Base-by-base conservation (phyloP, 2,888 invertebrate genomes). In the Timandra comae region DNA sequence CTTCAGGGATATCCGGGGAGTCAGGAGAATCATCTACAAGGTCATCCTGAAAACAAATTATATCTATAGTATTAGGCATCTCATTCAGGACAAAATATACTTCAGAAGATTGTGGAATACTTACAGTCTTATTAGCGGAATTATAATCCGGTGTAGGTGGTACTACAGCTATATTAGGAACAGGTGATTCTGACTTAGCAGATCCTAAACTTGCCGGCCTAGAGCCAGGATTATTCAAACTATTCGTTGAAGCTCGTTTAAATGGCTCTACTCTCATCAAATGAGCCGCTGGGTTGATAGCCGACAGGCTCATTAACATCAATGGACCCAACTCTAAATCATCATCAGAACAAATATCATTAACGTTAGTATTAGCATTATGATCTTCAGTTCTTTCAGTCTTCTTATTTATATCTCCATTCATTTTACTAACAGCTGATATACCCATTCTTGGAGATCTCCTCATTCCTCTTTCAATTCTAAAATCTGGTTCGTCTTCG, bases 131-230 rank as follows among this genome's bases (percentile, higher is more conserved):
- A 71, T 76, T 73, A 50, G 59, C 58, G 46, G 68, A 61, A 52
- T 75, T 82, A 48, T 70, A 78, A 52, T 93, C 92, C 2, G 93
- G 92, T 1, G 93, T 93, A 12, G 93, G 91, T 37, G 93, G 93
- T 36, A 92, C 88, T 39, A 93, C 90, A 27, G 93, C 89, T 56
- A 93, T 92, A 56, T 90, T 91, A 36, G 92, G 92, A 46, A 92
- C 80, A 38, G 79, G 76, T 39, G 82, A 80, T 48, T 81, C 81
- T 9, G 76, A 79, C 35, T 76, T 75, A 12, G 63, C 50, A 20
- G 81, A 77, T 35, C 70, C 65, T 35, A 82, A 66, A 52, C 74
- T 80, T 70, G 53, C 87, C 38, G 74, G 89, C 78, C 52, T 89
- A 57, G 53, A 89, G 63, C 63, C 81, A 22, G 60, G 43, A 29